Percentiles rank a stretch among this genome's conserved stretches.
Evolutionary conservation across 2,797 vertebrate genomes (phyloP).

Genomic region (Halcyon smyrnensis): DNA sequence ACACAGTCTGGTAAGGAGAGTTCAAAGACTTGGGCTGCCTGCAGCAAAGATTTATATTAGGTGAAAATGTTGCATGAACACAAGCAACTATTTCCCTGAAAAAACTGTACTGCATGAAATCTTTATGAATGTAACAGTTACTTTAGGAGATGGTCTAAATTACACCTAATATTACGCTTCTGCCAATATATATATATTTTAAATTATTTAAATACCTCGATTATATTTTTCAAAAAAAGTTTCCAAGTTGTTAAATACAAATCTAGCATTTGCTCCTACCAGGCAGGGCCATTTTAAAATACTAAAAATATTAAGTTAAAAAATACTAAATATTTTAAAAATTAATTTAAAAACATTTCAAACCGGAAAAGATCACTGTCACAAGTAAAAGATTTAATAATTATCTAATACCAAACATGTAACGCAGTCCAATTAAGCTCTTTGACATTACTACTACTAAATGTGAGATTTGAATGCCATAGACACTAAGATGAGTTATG

Average conservation of each 20-base stretch:
- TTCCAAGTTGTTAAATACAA: neutral
- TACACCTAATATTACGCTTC: neutral
- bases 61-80: neutral
- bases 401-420: neutral
- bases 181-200: neutral
- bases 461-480: neutral
- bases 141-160: neutral
- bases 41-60: neutral
- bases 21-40: neutral
- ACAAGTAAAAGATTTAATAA: neutral
- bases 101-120: neutral
- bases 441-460: neutral
- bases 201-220: neutral
- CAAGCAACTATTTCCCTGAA: neutral
- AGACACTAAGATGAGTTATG: neutral
- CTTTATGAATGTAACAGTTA: neutral
- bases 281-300: neutral
- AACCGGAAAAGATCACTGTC: neutral
- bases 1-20: neutral
- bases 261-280: neutral
- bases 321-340: too few species aligned
- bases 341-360: too few species aligned
- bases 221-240: neutral
- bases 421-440: neutral
- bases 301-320: too few species aligned